These are phyloP conservation scores for Carassius carassius DNA, from an alignment of 2,113 vertebrate genomes.

Conservation along the genomic window DNA sequence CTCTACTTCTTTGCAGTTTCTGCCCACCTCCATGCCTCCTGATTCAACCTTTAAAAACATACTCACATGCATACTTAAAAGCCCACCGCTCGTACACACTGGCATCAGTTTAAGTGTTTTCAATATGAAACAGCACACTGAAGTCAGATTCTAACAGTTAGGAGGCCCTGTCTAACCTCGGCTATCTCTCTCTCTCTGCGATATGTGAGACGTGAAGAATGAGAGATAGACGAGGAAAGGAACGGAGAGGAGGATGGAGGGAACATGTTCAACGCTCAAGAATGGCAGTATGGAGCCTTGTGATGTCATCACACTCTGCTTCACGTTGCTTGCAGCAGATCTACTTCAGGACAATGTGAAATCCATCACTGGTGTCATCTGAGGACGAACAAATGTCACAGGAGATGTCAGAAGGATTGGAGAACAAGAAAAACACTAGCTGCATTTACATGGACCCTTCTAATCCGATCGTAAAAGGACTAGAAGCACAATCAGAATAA, in stretches of 20 bases:
- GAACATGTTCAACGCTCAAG: slow-evolving; percentile 65
- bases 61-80: slow-evolving; percentile 47
- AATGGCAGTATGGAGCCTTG: slow-evolving; percentile 66
- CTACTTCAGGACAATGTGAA: slow-evolving; percentile 96
- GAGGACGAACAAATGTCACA: slow-evolving; percentile 50
- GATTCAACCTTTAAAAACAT: slow-evolving; percentile 50
- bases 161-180: slow-evolving; percentile 71
- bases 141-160: slow-evolving; percentile 87
- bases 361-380: slow-evolving; percentile 92
- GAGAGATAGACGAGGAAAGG: slow-evolving; percentile 49
- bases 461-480: too few relatives aligned
- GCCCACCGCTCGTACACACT: slow-evolving; percentile 27
- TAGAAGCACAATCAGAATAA: too few relatives aligned
- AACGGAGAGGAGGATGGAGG: slow-evolving; percentile 55
- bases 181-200: slow-evolving; percentile 53
- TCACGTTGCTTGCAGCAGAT: background rate
- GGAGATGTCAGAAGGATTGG: background rate
- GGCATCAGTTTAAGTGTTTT: slow-evolving; percentile 76
- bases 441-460: too few relatives aligned
- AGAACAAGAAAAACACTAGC: background rate
- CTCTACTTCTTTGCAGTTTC: slow-evolving; percentile 20
- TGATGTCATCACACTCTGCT: slow-evolving; percentile 55
- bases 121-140: slow-evolving; percentile 85
- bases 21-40: slow-evolving; percentile 38
- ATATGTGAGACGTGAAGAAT: slow-evolving; percentile 44